A percentile compares a stretch with the other conserved stretches of the same genome.
Evolutionary conservation across 1,140 invertebrate species (phyloP).

Genomic region (Drosophila albomicans): DNA sequence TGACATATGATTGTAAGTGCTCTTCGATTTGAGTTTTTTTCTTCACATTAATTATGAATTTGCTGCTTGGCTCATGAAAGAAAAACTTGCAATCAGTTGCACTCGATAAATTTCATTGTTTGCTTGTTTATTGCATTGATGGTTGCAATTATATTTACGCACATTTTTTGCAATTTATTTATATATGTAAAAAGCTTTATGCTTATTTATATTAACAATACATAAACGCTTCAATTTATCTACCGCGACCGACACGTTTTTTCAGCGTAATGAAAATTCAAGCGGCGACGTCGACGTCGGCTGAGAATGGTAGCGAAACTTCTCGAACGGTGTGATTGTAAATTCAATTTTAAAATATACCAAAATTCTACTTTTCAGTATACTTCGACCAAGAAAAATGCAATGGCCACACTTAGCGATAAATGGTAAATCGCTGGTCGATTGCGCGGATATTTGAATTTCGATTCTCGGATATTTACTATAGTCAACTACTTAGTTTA

Average conservation of each 20-base stretch:
- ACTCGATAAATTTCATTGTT: not conserved
- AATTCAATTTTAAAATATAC: not conserved
- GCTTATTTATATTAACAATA: slow-evolving; percentile 44
- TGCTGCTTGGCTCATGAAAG: slow-evolving; percentile 18
- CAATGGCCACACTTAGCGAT: not conserved
- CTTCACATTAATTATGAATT: slow-evolving; percentile 63
- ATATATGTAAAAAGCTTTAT: slow-evolving; percentile 35
- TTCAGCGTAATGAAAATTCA: slow-evolving; percentile 57
- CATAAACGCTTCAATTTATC: slow-evolving; percentile 42
- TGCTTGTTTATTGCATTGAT: slow-evolving; percentile 13
- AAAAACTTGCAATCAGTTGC: slow-evolving; percentile 8
- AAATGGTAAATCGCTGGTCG: not conserved
- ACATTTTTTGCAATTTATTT: slow-evolving; percentile 43
- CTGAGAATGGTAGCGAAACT: slow-evolving; percentile 46
- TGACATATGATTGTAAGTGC: slow-evolving; percentile 53
- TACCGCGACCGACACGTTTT: slow-evolving; percentile 56
- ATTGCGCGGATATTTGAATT: not conserved
- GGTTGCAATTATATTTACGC: slow-evolving; percentile 22
- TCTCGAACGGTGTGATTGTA: slow-evolving; percentile 32
- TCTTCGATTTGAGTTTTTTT: slow-evolving; percentile 42
- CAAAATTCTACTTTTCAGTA: not conserved
- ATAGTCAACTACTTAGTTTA: too few species aligned
- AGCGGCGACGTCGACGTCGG: slow-evolving; percentile 51
- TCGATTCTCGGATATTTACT: not conserved
- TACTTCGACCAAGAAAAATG: not conserved